Base-by-base conservation (phyloP, 2,113 vertebrate species). In the Gorsachius goisagi region DNA sequence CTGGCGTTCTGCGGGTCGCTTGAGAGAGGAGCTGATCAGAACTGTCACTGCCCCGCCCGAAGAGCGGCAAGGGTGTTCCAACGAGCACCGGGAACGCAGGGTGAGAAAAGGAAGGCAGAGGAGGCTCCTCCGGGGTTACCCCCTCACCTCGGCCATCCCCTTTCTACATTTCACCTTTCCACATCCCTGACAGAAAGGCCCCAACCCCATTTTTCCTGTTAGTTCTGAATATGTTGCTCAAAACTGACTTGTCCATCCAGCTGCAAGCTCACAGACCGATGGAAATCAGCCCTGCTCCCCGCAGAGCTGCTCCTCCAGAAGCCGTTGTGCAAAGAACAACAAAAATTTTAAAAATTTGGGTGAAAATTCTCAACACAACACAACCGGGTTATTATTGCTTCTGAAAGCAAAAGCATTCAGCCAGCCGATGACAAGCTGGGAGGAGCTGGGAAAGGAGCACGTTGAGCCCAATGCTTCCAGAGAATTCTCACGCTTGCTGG, bases 71-170 rank as follows among this genome's bases (percentile, higher is more conserved):
- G 49, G 44, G 17, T 13, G 5, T 3, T 35, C 24, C 41, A 14
- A 66, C 2, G 50, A 62, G 59, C 63, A 28, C n/a, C 3, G 0
- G 3, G 26, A 16, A 30, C 8, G 1, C 1, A 2, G 33, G 37
- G 7, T 0, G 8, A 28, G n/a, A 0, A 4, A 2, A 20, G 80
- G 45, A 9, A 5, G 30, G 23, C 2, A 4, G 12, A 11, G 71
- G 56, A 44, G 39, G 41, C 41, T 41, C 41, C 41, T 41, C 41
- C 12, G 41, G 41, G 41, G 41, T 41, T 15, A 41, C 41, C 12
- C 5, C 41, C 63, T 20, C 35, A 2, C 74, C 12, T 4, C 12
- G 49, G 8, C 17, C 39, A 39, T 39, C 9, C 39, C 39, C 39
- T 39, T 39, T 39, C 39, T 11, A 39, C 39, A 39, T 39, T 39